Evolutionary conservation across 2,797 vertebrate genomes (phyloP).

Genomic region (Typhlichthys subterraneus): DNA sequence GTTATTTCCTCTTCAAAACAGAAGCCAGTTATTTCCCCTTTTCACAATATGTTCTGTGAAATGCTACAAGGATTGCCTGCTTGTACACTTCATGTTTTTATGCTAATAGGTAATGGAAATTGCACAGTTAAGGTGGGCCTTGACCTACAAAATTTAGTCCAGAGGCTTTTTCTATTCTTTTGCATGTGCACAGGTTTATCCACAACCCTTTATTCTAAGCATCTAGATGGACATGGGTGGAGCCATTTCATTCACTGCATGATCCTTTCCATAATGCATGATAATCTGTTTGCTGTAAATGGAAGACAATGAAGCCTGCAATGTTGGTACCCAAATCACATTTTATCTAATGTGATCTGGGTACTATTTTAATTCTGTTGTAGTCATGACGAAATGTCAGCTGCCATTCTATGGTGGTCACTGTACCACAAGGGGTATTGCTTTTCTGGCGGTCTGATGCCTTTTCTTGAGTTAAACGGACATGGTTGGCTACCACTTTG

Average conservation of each 20-base stretch:
- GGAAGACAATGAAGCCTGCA: no score
- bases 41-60: not conserved
- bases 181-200: no score
- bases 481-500: not conserved
- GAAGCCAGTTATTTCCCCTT: not conserved
- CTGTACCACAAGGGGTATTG: not conserved
- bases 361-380: not conserved
- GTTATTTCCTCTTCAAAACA: conserved; percentile 17
- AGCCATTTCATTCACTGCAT: not conserved
- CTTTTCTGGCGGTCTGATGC: not conserved
- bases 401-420: not conserved
- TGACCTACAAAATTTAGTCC: no score
- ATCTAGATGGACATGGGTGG: not conserved
- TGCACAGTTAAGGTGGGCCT: not conserved
- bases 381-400: not conserved
- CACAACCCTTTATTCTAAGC: no score
- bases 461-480: not conserved
- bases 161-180: not conserved
- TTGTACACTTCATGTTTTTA: not conserved
- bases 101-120: no score
- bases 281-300: no score
- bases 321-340: not conserved
- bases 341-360: not conserved
- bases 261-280: not conserved
- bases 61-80: not conserved